Base-by-base conservation (phyloP, 2,113 vertebrate species). In the Spea multiplicata region DNA sequence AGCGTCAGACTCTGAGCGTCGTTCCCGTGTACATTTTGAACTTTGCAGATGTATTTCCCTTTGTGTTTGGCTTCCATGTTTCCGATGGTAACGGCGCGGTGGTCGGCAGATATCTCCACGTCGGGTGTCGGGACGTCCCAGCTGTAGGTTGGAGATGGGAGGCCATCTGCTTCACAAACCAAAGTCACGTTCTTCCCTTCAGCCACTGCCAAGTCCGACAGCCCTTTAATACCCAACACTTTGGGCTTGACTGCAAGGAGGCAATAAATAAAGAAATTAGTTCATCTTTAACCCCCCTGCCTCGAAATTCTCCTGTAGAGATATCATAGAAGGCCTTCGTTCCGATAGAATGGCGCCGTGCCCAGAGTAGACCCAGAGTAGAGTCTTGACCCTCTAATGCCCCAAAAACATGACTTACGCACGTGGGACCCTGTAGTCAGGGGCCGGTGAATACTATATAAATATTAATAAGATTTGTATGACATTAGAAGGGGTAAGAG, bases 41-140 rank as follows among this genome's bases (percentile, higher is more conserved):
- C 77, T 5, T 13, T 67, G 9, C 77, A 80, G 3, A 3, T 16
- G 71, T 80, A 80, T 6, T 14, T 30, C n/a, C 70, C 77, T 9
- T 30, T 5, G 16, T 80, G 64, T 8, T 10, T 57, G 9, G 2
- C 7, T 4, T 47, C 7, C 44, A 80, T 6, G 9, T 4, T 53
- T 7, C 47, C 3, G 62, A 80, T 61, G 4, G 16, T 44, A 10
- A 67, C n/a, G 0, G 50, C 59, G 55, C 50, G 16, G n/a, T 66
- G 66, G 45, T 80, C 52, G 8, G n/a, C 3, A 14, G 77, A 73
- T 14, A 73, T 44, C 5, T 48, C 44, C 17, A 67, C 1, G 5
- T 59, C 44, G 2, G 62, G 8, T n/a, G 50, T 48, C 13, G 71
- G 62, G 2, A 48, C 59, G 4, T 30, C 30, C 77, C 77, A 73